phyloP scores from a whole-genome alignment of 2,888 invertebrate genomes.

The Archips crataeganus region DNA sequence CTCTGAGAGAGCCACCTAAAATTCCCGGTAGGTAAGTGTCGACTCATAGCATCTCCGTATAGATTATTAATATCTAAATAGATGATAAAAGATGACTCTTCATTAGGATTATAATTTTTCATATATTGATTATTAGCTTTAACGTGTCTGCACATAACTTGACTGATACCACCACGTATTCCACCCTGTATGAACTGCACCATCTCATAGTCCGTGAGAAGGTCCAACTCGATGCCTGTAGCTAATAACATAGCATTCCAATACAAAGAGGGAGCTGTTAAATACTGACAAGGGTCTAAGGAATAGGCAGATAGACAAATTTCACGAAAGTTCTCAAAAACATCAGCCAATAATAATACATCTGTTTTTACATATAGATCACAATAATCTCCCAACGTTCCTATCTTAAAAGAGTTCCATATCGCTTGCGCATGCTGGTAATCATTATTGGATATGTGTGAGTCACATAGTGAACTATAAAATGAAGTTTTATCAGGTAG shows the following conservation, averaged over 20 bases:
- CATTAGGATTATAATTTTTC: constrained; percentile 29
- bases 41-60: constrained; percentile 45
- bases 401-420: constrained; percentile 15
- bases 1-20: too few relatives aligned
- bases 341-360: constrained; percentile 44
- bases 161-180: constrained; percentile 46
- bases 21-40: constrained; percentile 20
- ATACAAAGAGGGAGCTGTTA: constrained; percentile 47
- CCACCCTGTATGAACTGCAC: constrained; percentile 43
- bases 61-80: constrained; percentile 45
- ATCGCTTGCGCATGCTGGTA: constrained; percentile 9
- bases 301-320: constrained; percentile 41
- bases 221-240: constrained; percentile 45
- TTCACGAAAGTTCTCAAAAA: constrained; percentile 46
- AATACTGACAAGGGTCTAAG: constrained; percentile 41
- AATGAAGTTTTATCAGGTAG: constrained; percentile 14
- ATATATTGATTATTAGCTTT: constrained; percentile 27
- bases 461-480: constrained; percentile 28
- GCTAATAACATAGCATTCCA: constrained; percentile 51
- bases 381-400: constrained; percentile 43
- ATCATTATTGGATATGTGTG: constrained; percentile 10
- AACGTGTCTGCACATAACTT: constrained; percentile 9
- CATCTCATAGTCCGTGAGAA: constrained; percentile 45
- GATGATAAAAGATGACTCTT: constrained; percentile 30
- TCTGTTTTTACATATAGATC: constrained; percentile 44